Percentiles rank a stretch among this genome's conserved stretches.
Conservation (phyloP, 2,113 vertebrate genomes). For the Elanoides forficatus region DNA sequence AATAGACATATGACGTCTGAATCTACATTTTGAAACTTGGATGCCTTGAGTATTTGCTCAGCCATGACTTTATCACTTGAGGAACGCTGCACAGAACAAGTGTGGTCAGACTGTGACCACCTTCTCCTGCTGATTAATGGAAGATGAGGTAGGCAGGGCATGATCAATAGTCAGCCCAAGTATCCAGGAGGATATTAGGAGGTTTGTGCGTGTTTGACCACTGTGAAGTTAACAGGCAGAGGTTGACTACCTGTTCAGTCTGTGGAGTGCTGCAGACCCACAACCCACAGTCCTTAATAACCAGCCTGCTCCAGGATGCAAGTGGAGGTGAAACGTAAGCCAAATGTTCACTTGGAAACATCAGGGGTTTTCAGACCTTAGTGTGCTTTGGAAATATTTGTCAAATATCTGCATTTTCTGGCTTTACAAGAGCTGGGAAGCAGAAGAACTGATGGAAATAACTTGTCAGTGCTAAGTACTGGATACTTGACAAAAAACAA, state of each 20-base stretch:
- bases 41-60: not conserved
- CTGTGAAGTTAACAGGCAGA: not conserved
- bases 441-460: not conserved
- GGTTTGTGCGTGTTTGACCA: not conserved
- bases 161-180: not conserved
- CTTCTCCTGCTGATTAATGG: not conserved
- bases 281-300: not conserved
- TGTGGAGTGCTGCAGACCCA: not conserved
- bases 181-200: not conserved
- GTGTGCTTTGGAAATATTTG: not conserved
- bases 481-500: not conserved
- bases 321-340: not conserved
- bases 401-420: not conserved
- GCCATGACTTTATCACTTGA: not conserved
- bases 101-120: not conserved
- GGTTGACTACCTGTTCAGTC: not conserved
- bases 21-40: not conserved
- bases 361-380: fast-evolving
- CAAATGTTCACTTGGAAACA: not conserved
- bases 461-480: not conserved
- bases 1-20: fast-evolving
- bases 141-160: not conserved
- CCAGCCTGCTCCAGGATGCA: fast-evolving
- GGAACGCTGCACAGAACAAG: not conserved
- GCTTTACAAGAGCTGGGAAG: not conserved